Evolutionary conservation across 2,888 invertebrate species (phyloP).

Genomic region (Pogonocherus hispidulus): DNA sequence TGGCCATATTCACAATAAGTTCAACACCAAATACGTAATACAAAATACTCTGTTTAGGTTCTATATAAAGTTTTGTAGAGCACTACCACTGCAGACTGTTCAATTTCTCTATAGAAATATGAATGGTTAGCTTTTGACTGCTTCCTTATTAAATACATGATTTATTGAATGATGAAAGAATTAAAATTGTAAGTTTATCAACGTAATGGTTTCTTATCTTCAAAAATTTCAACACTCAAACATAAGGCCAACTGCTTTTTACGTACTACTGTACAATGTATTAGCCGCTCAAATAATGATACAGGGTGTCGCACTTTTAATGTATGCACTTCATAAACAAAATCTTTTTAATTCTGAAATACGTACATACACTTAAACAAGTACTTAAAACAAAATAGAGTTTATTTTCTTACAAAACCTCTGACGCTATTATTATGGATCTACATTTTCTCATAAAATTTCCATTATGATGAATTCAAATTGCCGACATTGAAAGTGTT

Average conservation of each 20-base stretch:
- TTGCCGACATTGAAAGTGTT: no score
- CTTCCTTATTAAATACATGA: slow-evolving; percentile 36
- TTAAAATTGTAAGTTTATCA: slow-evolving; percentile 27
- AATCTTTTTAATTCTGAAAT: no score
- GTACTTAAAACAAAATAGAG: no score
- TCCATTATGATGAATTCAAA: no score
- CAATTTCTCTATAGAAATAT: background rate
- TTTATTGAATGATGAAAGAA: slow-evolving; percentile 46
- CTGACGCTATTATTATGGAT: no score
- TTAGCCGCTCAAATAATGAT: background rate
- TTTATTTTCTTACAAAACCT: no score
- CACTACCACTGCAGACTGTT: slow-evolving; percentile 17
- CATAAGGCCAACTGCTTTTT: background rate
- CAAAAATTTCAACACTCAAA: background rate
- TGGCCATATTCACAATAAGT: slow-evolving; percentile 11
- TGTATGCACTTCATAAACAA: no score
- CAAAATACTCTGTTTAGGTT: background rate
- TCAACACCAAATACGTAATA: no score
- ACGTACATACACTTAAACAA: no score
- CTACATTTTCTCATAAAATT: no score
- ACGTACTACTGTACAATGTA: background rate
- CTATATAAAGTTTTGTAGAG: background rate
- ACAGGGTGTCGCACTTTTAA: background rate
- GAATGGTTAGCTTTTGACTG: slow-evolving; percentile 25
- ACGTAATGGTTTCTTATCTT: background rate